phyloP scores from a whole-genome alignment of 2,113 vertebrate species.

The Hepsetus odoe region DNA sequence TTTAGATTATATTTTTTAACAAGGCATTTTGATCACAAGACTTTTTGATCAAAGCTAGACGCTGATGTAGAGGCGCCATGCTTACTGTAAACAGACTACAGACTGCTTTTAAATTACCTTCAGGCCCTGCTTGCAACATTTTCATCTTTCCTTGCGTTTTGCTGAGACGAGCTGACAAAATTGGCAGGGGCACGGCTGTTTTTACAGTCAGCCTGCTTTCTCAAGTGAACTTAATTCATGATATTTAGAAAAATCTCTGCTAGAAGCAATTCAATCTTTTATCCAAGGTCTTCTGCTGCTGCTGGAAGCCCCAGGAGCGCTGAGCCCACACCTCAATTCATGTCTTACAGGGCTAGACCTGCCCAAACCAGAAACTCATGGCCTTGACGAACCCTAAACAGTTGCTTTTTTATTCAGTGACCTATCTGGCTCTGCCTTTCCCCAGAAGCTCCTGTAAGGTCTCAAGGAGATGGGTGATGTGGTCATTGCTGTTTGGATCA shows the following conservation, averaged over 20 bases:
- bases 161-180: slow-evolving; percentile 13
- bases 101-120: background rate
- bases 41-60: background rate
- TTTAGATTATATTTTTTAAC: background rate
- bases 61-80: background rate
- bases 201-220: slow-evolving; percentile 39
- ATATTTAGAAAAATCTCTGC: slow-evolving; percentile 42
- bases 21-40: background rate
- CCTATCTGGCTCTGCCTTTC: slow-evolving; percentile 8
- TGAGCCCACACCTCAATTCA: slow-evolving; percentile 27
- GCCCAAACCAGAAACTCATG: slow-evolving; percentile 19
- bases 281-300: slow-evolving; percentile 55
- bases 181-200: slow-evolving; percentile 26
- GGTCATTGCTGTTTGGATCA: background rate
- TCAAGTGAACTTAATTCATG: slow-evolving; percentile 38
- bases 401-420: slow-evolving; percentile 5
- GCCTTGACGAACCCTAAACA: slow-evolving; percentile 38
- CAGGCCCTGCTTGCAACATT: background rate
- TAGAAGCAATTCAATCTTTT: slow-evolving; percentile 47
- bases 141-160: slow-evolving; percentile 8
- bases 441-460: background rate
- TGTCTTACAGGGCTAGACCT: slow-evolving; percentile 13
- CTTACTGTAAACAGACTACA: background rate
- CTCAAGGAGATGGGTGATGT: background rate
- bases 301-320: slow-evolving; percentile 20